Evolutionary conservation across 2,113 vertebrate genomes (phyloP).

Genomic region (Corvus cornix): DNA sequence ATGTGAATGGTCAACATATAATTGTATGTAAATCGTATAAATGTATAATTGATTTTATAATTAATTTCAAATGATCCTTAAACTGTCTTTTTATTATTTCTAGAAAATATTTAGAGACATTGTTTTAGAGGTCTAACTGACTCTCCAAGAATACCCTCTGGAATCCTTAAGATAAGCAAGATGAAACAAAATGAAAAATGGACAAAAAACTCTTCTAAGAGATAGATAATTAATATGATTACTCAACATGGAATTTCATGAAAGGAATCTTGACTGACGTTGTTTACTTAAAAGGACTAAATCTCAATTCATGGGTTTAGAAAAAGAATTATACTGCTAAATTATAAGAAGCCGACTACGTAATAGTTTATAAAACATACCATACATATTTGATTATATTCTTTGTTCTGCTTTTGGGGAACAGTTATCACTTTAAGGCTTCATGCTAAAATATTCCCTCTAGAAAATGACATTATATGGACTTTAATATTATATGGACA

Average conservation of each 20-base stretch:
- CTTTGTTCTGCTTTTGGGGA: background rate
- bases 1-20: background rate
- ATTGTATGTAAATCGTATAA: background rate
- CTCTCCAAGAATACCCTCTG: accelerated
- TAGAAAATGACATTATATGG: background rate
- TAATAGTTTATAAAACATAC: background rate
- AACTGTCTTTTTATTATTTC: background rate
- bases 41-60: background rate
- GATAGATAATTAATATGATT: background rate
- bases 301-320: background rate
- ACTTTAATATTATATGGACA: background rate
- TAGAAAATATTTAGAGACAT: background rate
- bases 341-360: background rate
- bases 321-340: background rate
- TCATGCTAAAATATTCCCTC: background rate
- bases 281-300: background rate
- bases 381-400: background rate
- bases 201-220: background rate
- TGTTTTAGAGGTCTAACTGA: background rate
- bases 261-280: background rate
- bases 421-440: background rate
- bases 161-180: background rate
- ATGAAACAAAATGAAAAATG: background rate
- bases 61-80: background rate
- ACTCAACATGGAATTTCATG: background rate